A percentile compares a stretch with the other conserved stretches of the same genome.
Conservation (phyloP, 1,140 invertebrate species). For the Drosophila repleta region DNA sequence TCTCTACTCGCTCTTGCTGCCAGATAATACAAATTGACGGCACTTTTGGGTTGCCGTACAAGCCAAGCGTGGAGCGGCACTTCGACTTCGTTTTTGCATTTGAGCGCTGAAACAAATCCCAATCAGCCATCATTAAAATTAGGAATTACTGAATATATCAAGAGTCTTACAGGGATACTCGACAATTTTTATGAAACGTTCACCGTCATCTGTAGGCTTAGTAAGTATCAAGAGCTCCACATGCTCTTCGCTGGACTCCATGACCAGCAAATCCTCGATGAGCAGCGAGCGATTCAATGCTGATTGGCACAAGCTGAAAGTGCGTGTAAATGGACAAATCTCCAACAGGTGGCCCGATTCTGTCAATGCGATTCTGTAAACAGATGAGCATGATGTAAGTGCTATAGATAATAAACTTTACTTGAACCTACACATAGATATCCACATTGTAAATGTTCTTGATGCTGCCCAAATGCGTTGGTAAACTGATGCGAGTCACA, state of each 20-base stretch:
- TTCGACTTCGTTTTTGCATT: constrained; percentile 76
- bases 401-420: background rate
- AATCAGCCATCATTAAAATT: background rate
- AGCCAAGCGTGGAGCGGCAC: constrained; percentile 71
- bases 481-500: constrained; percentile 47
- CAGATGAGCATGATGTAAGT: background rate
- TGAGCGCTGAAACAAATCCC: constrained; percentile 49
- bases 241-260: constrained; percentile 72
- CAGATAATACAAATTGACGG: constrained; percentile 80
- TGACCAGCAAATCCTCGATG: constrained; percentile 73
- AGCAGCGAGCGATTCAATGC: constrained; percentile 27
- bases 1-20: constrained; percentile 43
- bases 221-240: constrained; percentile 72
- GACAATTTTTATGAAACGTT: constrained; percentile 68
- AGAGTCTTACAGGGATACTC: constrained; percentile 74
- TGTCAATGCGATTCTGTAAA: constrained; percentile 64
- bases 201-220: constrained; percentile 44
- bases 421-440: constrained; percentile 61
- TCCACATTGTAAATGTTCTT: constrained; percentile 74
- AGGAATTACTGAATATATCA: background rate
- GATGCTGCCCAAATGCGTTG: constrained; percentile 49
- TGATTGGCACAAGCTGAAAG: constrained; percentile 27
- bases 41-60: constrained; percentile 72
- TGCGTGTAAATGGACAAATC: constrained; percentile 74
- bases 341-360: constrained; percentile 69